phyloP scores from a whole-genome alignment of 2,797 vertebrate genomes.

The Cephalopachus bancanus region DNA sequence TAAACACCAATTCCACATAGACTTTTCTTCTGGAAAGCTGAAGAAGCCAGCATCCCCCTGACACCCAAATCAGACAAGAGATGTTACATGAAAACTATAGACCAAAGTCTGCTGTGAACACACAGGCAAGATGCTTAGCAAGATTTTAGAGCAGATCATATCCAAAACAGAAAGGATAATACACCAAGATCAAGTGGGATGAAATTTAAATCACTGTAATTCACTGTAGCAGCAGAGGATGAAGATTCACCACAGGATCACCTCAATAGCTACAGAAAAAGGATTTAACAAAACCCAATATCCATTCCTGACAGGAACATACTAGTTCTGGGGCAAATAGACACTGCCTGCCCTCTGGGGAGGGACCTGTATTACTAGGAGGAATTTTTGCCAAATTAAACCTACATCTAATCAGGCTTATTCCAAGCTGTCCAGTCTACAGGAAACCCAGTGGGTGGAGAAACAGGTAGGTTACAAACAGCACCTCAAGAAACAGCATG shows the following conservation, averaged over 20 bases:
- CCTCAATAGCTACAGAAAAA: background rate
- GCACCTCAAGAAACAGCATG: background rate
- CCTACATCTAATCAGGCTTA: background rate
- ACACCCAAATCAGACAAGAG: background rate
- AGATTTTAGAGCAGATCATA: conserved; percentile 28
- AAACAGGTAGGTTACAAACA: background rate
- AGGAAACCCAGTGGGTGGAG: background rate
- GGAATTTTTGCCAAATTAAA: background rate
- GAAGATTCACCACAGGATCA: background rate
- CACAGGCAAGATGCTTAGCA: background rate
- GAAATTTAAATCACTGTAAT: background rate
- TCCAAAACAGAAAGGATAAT: background rate
- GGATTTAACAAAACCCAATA: background rate
- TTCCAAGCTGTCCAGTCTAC: background rate
- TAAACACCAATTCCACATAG: background rate
- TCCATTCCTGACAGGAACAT: background rate
- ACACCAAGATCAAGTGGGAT: background rate
- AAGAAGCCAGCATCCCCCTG: background rate
- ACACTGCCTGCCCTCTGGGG: background rate
- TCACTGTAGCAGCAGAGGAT: background rate
- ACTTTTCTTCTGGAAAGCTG: background rate
- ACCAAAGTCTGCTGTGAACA: background rate
- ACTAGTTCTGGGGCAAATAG: background rate
- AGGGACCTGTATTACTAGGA: background rate
- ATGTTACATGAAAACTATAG: background rate